A percentile compares a stretch with the other conserved stretches of the same genome.
Conservation (phyloP, 2,113 vertebrate species). For the Nothocercus nigrocapillus region DNA sequence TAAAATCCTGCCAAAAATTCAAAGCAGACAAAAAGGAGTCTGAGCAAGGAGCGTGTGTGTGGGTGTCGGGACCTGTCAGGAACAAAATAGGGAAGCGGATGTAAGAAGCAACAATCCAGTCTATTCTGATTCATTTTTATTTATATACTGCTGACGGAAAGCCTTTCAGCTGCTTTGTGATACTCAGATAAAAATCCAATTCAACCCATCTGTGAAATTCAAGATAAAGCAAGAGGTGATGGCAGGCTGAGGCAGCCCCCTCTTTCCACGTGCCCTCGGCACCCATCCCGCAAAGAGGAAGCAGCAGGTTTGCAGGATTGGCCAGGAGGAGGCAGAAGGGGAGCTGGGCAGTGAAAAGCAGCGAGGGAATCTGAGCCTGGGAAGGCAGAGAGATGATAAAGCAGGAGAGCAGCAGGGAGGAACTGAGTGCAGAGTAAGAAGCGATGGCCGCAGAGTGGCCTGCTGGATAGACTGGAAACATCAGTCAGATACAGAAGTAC, state of each 20-base stretch:
- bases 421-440: not conserved
- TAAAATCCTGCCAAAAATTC: conserved; percentile 30
- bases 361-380: not conserved
- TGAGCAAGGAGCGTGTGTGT: not conserved
- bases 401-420: not conserved
- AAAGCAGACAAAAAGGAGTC: not conserved
- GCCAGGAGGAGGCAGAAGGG: not conserved
- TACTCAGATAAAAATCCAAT: conserved; percentile 26
- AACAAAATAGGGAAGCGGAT: conserved; percentile 27
- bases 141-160: conserved; percentile 36
- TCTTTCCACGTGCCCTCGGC: not conserved
- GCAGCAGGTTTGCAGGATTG: not conserved
- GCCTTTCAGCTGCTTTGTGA: conserved; percentile 4
- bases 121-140: conserved; percentile 63
- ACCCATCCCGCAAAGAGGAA: not conserved
- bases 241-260: not conserved
- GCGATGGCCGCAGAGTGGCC: not conserved
- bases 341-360: not conserved
- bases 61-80: conserved; percentile 60
- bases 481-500: not conserved
- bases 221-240: not conserved
- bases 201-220: not conserved
- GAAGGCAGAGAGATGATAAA: not conserved
- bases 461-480: not conserved
- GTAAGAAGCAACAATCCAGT: conserved; percentile 48